Percentiles rank a stretch among this genome's conserved stretches.
phyloP scores from a whole-genome alignment of 2,888 invertebrate genomes.

The Netelia melanura region DNA sequence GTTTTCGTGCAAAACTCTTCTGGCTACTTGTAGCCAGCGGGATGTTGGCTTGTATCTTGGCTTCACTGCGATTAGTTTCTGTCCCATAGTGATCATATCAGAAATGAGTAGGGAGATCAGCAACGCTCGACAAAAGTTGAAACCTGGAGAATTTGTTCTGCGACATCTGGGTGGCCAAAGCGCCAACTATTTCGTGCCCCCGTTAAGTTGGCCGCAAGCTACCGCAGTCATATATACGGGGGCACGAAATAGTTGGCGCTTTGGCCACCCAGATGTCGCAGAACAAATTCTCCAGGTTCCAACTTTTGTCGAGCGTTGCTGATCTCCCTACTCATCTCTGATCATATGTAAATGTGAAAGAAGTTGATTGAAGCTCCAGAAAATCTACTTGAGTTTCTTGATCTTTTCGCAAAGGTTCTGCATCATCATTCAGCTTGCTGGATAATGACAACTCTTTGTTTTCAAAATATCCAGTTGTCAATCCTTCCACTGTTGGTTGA shows the following conservation, averaged over 20 bases:
- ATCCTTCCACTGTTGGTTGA: not conserved
- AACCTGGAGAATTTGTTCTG: no score
- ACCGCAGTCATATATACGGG: no score
- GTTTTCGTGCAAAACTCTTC: constrained; percentile 1
- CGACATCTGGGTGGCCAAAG: no score
- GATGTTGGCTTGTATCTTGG: constrained; percentile 28
- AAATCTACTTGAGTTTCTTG: constrained; percentile 38
- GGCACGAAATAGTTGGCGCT: no score
- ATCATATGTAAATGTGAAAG: constrained; percentile 37
- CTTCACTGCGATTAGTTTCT: constrained; percentile 11
- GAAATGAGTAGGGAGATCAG: no score
- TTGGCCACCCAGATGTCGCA: no score
- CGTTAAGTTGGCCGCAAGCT: no score
- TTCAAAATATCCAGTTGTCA: not conserved
- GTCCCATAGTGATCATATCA: constrained; percentile 31
- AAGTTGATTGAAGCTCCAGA: constrained; percentile 2
- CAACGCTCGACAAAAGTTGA: no score
- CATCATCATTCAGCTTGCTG: constrained; percentile 5
- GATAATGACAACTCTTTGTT: constrained; percentile 4
- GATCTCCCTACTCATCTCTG: no score
- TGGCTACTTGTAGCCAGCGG: constrained; percentile 1
- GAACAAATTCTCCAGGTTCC: no score
- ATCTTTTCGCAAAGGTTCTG: constrained; percentile 13
- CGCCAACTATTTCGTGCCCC: no score
- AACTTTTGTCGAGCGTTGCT: no score